These are phyloP conservation scores for Acleris literana DNA, from an alignment of 2,888 invertebrate species.

Conservation along the genomic window DNA sequence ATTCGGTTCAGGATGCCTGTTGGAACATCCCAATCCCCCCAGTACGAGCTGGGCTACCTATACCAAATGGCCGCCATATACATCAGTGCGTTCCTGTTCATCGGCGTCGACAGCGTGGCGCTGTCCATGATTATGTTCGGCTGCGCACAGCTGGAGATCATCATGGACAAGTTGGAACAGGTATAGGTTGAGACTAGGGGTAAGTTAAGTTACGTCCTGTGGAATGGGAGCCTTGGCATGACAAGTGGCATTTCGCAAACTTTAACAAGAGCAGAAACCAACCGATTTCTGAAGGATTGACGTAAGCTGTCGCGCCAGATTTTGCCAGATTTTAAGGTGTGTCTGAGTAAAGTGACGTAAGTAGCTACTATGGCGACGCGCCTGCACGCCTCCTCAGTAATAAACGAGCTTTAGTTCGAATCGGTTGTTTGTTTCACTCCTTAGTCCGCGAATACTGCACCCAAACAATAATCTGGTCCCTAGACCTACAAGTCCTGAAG, in stretches of 20 bases:
- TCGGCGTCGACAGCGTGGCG: conserved; percentile 68
- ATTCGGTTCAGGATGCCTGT: conserved; percentile 67
- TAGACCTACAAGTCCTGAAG: too few species aligned
- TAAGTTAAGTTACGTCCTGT: not conserved
- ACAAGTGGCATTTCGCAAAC: not conserved
- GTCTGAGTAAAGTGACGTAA: too few species aligned
- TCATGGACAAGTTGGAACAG: conserved; percentile 65
- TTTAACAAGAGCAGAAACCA: not conserved
- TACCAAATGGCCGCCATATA: conserved; percentile 67
- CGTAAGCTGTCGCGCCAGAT: too few species aligned
- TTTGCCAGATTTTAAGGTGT: too few species aligned
- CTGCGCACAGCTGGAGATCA: conserved; percentile 70
- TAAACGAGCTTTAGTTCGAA: too few species aligned
- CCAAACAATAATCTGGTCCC: too few species aligned
- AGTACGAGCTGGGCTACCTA: conserved; percentile 65
- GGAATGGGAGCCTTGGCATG: not conserved
- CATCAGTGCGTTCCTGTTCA: conserved; percentile 66
- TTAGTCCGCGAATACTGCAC: too few species aligned
- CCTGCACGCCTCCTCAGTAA: too few species aligned
- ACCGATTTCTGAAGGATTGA: too few species aligned
- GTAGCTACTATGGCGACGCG: too few species aligned
- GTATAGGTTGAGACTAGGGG: conserved; percentile 41
- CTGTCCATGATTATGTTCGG: conserved; percentile 69
- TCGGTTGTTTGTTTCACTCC: too few species aligned
- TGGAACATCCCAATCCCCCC: conserved; percentile 56